Base-by-base conservation (phyloP, 1,140 invertebrate genomes). In the Ylistrum balloti region DNA sequence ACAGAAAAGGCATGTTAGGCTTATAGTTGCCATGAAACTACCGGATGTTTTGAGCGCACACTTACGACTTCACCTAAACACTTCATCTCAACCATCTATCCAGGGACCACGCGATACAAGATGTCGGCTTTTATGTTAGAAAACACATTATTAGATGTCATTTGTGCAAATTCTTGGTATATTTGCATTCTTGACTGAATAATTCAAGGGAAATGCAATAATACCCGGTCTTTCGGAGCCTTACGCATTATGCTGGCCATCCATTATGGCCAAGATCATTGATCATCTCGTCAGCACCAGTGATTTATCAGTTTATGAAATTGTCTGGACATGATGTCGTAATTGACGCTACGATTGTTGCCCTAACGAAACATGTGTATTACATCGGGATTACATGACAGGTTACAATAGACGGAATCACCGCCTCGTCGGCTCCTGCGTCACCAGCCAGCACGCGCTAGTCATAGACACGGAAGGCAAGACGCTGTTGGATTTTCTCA, bases 301-400 rank as follows among this genome's bases (percentile, higher is more conserved):
- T 74, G 56, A 74, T 74, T 74, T 74, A 74, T 74, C 56, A 74
- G 56, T 74, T 74, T n/a, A 74, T 74, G n/a, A 74, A 74, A 74
- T 74, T 74, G 56, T 74, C 56, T 74, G 56, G 56, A 74, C 56
- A 74, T 74, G 56, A 74, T 74, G 22, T n/a, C 22, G 56, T 74
- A 74, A 74, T 74, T 74, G 56, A 74, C 28, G 56, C 56, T 22
- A n/a, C 56, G 56, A 74, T 74, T 74, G 22, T 74, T 74, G 56
- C 56, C 56, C 56, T 74, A 74, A 74, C 56, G 56, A 74, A 74
- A 74, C 56, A 74, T 74, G 56, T 74, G 56, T 74, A n/a, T 74
- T 28, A 74, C 22, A 28, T 28, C 22, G 56, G 22, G 56, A 74
- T 74, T 74, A 28, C 56, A 74, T 74, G 56, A 74, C 22, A 17